These are phyloP conservation scores for Drosophila anomalata DNA, from an alignment of 2,888 invertebrate genomes.

Conservation along the genomic window DNA sequence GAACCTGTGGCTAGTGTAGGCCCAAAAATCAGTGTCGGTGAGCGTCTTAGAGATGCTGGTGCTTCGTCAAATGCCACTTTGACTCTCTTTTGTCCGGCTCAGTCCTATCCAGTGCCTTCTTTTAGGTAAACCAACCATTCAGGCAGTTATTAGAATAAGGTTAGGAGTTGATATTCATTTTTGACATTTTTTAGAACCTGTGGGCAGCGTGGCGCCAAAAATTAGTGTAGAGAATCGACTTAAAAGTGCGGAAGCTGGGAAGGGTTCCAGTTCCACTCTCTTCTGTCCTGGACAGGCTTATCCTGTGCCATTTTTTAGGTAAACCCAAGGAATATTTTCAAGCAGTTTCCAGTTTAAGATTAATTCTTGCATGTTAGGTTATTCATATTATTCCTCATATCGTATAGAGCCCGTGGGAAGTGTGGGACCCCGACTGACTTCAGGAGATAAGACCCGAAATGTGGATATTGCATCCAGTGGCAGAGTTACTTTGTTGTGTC, in stretches of 20 bases:
- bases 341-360: conserved; percentile 21
- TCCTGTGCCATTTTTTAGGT: conserved; percentile 89
- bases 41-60: conserved; percentile 86
- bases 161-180: not conserved
- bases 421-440: conserved; percentile 87
- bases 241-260: conserved; percentile 84
- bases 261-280: conserved; percentile 85
- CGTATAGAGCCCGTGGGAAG: conserved; percentile 80
- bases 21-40: conserved; percentile 89
- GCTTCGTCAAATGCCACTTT: conserved; percentile 85
- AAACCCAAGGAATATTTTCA: conserved; percentile 23
- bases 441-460: conserved; percentile 86
- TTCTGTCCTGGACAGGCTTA: conserved; percentile 90
- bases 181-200: conserved; percentile 84
- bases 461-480: conserved; percentile 60
- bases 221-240: conserved; percentile 86
- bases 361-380: not conserved
- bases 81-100: conserved; percentile 89
- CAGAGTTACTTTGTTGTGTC: conserved; percentile 85
- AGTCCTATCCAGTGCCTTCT: conserved; percentile 89
- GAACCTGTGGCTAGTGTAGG: conserved; percentile 85
- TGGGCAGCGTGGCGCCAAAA: conserved; percentile 85
- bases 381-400: not conserved
- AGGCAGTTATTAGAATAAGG: conserved; percentile 34
- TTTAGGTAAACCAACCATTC: conserved; percentile 86